Conservation (phyloP, 2,113 vertebrate species). For the Sprattus sprattus region DNA sequence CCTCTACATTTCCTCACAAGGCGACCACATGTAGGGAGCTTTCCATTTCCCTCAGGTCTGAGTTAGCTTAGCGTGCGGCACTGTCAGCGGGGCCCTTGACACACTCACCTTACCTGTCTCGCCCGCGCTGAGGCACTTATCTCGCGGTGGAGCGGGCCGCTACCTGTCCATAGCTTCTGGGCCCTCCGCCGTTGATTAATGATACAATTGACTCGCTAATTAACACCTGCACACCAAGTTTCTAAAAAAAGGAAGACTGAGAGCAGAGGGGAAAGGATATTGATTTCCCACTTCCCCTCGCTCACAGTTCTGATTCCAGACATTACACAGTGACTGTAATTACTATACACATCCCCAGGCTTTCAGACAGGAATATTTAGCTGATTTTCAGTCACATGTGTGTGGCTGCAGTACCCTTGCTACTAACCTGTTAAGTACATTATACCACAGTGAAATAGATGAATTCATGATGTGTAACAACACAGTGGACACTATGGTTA, state of each 20-base stretch:
- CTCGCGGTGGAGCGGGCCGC: conserved; percentile 23
- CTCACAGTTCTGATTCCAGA: conserved; percentile 45
- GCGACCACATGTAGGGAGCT: background rate
- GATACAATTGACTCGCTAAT: conserved; percentile 70
- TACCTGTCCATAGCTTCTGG: conserved; percentile 56
- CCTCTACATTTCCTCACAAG: conserved; percentile 3
- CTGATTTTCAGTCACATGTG: background rate
- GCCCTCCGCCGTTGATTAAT: conserved; percentile 68
- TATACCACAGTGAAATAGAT: no score
- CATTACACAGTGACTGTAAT: conserved; percentile 44
- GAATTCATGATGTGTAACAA: no score
- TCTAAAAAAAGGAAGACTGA: conserved; percentile 61
- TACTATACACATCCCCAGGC: conserved; percentile 42
- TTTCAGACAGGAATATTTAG: background rate
- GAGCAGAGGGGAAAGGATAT: conserved; percentile 57
- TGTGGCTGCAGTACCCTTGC: background rate
- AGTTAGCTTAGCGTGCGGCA: background rate
- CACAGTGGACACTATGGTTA: no score
- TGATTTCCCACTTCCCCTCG: conserved; percentile 55
- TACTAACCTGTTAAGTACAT: background rate
- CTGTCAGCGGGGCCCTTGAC: background rate
- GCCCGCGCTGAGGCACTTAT: conserved; percentile 23
- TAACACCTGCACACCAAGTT: conserved; percentile 63
- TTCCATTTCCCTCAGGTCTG: background rate
- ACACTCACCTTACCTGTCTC: background rate